Conservation (phyloP, 1,140 invertebrate species). For the Drosophila repleta region DNA sequence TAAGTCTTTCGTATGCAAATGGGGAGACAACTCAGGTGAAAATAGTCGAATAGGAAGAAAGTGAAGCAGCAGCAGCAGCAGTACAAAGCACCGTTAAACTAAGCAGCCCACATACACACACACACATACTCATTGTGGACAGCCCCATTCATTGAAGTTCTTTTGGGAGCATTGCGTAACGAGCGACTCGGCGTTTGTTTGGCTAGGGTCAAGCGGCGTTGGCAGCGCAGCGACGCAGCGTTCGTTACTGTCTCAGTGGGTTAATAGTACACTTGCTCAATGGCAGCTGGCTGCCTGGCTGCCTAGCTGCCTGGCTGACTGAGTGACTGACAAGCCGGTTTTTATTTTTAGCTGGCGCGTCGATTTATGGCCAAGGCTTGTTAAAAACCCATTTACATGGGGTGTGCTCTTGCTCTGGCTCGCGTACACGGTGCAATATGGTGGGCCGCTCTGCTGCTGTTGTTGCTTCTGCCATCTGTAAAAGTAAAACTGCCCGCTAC, state of each 20-base stretch:
- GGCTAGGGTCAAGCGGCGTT: slow-evolving; percentile 37
- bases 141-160: slow-evolving; percentile 52
- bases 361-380: slow-evolving; percentile 71
- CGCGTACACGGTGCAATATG: slow-evolving; percentile 46
- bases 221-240: slow-evolving; percentile 29
- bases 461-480: slow-evolving; percentile 52
- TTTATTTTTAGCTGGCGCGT: slow-evolving; percentile 35
- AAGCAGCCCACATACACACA: slow-evolving; percentile 20
- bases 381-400: slow-evolving; percentile 80
- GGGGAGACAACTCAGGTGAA: slow-evolving; percentile 44
- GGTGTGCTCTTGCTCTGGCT: slow-evolving; percentile 32
- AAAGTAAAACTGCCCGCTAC: slow-evolving; percentile 69
- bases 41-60: slow-evolving; percentile 44
- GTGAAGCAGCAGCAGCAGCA: slow-evolving; percentile 32
- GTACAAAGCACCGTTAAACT: slow-evolving; percentile 39
- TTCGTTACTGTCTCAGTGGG: slow-evolving; percentile 82
- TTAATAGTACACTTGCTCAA: slow-evolving; percentile 82
- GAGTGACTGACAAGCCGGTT: slow-evolving; percentile 48
- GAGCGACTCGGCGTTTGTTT: slow-evolving; percentile 24
- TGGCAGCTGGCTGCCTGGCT: not conserved
- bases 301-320: slow-evolving; percentile 4
- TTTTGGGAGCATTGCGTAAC: slow-evolving; percentile 56
- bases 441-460: slow-evolving; percentile 1
- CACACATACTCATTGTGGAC: not conserved
- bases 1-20: slow-evolving; percentile 75